These are phyloP conservation scores for Trachops cirrhosus DNA, from an alignment of 2,797 vertebrate genomes.

Conservation along the genomic window DNA sequence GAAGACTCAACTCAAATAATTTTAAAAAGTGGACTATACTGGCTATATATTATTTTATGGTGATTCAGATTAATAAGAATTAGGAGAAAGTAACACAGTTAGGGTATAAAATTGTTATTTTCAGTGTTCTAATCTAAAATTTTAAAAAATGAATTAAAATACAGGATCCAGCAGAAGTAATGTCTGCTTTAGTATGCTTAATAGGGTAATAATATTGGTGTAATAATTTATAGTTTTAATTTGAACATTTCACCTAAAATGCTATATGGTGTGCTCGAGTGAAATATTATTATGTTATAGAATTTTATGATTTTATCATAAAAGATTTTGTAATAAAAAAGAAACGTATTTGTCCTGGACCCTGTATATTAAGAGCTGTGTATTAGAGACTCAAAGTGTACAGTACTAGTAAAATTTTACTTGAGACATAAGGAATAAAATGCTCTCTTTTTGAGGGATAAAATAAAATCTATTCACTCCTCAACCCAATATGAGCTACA, in stretches of 20 bases:
- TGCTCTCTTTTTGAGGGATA: not conserved
- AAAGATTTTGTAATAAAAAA: too few relatives aligned
- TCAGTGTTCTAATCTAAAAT: not conserved
- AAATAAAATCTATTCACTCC: not conserved
- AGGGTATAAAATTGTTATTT: not conserved
- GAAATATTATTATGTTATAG: too few relatives aligned
- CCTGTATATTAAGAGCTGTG: not conserved
- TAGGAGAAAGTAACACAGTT: not conserved
- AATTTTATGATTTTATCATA: too few relatives aligned
- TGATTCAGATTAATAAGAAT: constrained; percentile 10
- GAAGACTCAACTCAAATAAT: not conserved
- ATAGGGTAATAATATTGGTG: too few relatives aligned
- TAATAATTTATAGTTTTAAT: too few relatives aligned
- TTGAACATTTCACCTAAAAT: too few relatives aligned
- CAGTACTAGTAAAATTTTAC: not conserved
- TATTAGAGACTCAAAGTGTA: not conserved
- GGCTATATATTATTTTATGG: not conserved
- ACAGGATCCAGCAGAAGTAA: too few relatives aligned
- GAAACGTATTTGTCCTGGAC: too few relatives aligned
- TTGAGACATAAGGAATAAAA: not conserved
- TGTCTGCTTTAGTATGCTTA: too few relatives aligned
- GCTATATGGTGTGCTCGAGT: too few relatives aligned
- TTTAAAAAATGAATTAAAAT: not conserved
- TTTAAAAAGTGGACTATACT: not conserved
- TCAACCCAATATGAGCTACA: not conserved